Base-by-base conservation (phyloP, 2,113 vertebrate species). In the Phyllostomus discolor region DNA sequence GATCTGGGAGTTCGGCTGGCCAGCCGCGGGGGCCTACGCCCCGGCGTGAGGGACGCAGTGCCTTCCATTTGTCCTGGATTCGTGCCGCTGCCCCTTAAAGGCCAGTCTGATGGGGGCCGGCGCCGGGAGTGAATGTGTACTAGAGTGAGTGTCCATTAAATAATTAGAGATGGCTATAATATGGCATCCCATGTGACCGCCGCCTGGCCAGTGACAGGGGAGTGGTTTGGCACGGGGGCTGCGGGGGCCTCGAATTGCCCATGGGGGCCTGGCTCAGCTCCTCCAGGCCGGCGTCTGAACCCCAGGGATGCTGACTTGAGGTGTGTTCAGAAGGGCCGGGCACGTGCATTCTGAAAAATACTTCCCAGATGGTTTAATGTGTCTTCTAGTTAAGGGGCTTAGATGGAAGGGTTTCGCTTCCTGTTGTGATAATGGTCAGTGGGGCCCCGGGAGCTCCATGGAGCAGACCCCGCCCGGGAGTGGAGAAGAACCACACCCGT, bases 181-280 rank as follows among this genome's bases (percentile, higher is more conserved):
- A 20, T 0, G 19, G 14, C 14, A 0, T 10, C 52, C 38, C 14
- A 0, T 0, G 52, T 17, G 69, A 20, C 1, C 35, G 28, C 31
- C 12, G 64, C 20, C 28, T 38, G 54, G 69, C 1, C 0, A 31
- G 7, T 10, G 5, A 10, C 10, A 22, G 33, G n/a, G 76, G 66
- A 28, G 7, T 2, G 2, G 11, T 50, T 43, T 59, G 57, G 19
- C 16, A 35, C 20, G 1, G 3, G 22, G 48, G 16, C 62, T 0
- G 1, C 1, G 10, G 31, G 4, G 11, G 20, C 5, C 46, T 31
- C 1, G 2, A 12, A 1, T 50, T 24, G 26, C 5, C 10, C 2
- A 0, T 2, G 35, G 7, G 2, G 69, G 24, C 20, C 0, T 15
- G 33, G 33, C 10, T 38, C 33, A 7, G 20, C 24, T 35, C 57